Percentiles rank a stretch among this genome's conserved stretches.
Evolutionary conservation across 2,113 vertebrate species (phyloP).

Genomic region (Pygoscelis antarcticus): DNA sequence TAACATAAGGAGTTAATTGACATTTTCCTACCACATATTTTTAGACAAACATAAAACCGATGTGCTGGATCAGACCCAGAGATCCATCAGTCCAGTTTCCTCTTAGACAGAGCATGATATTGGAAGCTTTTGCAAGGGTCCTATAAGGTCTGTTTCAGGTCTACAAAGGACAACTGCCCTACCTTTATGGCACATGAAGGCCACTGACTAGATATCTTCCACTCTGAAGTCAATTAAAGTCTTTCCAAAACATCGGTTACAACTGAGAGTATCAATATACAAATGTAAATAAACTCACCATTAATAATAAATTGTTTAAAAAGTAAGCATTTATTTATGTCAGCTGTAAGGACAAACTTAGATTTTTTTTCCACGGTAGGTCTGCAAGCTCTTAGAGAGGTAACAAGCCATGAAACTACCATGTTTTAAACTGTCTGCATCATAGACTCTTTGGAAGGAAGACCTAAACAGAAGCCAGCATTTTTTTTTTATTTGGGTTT

Average conservation of each 20-base stretch:
- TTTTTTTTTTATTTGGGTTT: neutral
- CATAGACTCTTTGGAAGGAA: neutral
- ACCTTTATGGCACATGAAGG: neutral
- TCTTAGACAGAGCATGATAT: neutral
- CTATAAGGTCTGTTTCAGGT: neutral
- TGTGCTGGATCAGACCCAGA: slow-evolving; percentile 32
- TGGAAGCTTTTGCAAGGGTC: neutral
- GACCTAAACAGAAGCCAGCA: neutral
- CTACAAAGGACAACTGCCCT: neutral
- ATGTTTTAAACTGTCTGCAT: neutral
- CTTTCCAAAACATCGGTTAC: neutral
- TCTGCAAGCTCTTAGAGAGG: neutral
- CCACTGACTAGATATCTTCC: neutral
- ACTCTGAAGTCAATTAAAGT: neutral
- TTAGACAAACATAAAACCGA: neutral
- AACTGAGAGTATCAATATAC: neutral
- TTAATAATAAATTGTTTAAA: slow-evolving; percentile 14
- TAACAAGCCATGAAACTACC: neutral
- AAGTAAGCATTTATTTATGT: slow-evolving; percentile 16
- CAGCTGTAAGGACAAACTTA: neutral
- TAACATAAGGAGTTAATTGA: slow-evolving; percentile 33
- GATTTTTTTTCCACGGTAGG: neutral
- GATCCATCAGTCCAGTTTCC: slow-evolving; percentile 35
- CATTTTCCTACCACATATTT: slow-evolving; percentile 21
- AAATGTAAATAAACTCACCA: slow-evolving; percentile 10